Evolutionary conservation across 1,140 invertebrate genomes (phyloP).

Genomic region (Orius insidiosus): DNA sequence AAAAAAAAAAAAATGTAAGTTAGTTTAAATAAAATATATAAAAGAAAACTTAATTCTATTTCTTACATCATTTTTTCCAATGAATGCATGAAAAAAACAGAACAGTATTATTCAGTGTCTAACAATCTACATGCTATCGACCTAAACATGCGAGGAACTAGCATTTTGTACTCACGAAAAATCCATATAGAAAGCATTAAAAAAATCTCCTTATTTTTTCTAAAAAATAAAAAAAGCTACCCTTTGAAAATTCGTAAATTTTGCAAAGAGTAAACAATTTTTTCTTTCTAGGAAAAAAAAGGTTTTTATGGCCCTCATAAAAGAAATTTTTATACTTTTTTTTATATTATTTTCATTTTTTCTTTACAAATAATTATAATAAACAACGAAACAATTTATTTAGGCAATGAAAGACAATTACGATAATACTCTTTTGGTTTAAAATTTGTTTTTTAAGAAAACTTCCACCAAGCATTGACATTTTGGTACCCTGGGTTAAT

Average conservation of each 20-base stretch:
- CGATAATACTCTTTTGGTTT: neutral
- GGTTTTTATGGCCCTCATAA: neutral
- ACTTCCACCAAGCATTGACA: neutral
- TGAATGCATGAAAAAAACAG: too few species aligned
- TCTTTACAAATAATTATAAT: too few species aligned
- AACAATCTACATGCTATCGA: too few species aligned
- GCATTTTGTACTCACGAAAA: conserved; percentile 10
- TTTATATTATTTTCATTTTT: neutral
- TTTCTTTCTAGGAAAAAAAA: conserved; percentile 3
- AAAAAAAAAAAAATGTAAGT: conserved; percentile 3
- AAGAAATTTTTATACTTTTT: conserved; percentile 1
- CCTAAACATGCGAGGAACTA: conserved; percentile 2
- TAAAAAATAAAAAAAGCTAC: too few species aligned
- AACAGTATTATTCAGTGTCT: neutral
- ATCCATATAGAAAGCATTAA: conserved; percentile 6
- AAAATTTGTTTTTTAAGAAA: too few species aligned
- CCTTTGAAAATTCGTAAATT: too few species aligned
- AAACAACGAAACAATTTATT: neutral
- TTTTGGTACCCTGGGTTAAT: neutral
- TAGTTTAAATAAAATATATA: neutral
- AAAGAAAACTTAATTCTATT: too few species aligned
- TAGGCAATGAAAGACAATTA: neutral
- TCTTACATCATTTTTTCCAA: too few species aligned
- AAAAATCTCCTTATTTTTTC: too few species aligned
- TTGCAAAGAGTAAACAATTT: neutral